Base-by-base conservation (phyloP, 2,888 invertebrate species). In the Chrysomela aeneicollis region DNA sequence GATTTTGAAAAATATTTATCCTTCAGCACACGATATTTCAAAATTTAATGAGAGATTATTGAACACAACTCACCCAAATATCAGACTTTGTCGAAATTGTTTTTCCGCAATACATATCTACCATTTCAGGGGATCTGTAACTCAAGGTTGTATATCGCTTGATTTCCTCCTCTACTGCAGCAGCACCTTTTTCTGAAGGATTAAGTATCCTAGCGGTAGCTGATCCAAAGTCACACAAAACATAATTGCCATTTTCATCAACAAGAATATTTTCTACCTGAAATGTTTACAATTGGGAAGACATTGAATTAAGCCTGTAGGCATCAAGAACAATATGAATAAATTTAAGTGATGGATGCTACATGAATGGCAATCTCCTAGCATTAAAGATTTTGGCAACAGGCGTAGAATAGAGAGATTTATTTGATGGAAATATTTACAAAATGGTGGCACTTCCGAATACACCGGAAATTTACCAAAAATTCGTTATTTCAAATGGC, bases 171-270 rank as follows among this genome's bases (percentile, higher is more conserved):
- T 93, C 92, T n/a, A 93, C 90, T 18, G 84, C 79, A 18, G 88
- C 83, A 9, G 89, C 89, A 54, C 91, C 90, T 75, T 90, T 89
- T 67, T 86, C 85, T 63, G 84, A 83, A 0, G 91, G 89, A 84
- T 90, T 90, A 66, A 92, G 83, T 70, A 89, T 83, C 79, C 92
- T 89, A 32, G 91, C 92, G n/a, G 95, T 96, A 15, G 95, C 94
- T 72, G 95, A 95, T 49, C 96, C 96, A 86, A 96, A 97, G 86
- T 96, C 96, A 85, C 96, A 97, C 49, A 96, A 85, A 52, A 97
- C 92, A 82, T 91, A 94, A 81, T 90, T 89, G 47, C 93, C 93
- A 73, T 86, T 86, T 77, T 93, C 92, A 74, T 90, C 89, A 74
- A 92, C 87, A 74, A 95, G 85, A 77, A 95, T 92, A 84, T 95